Evolutionary conservation across 2,113 vertebrate species (phyloP).

Genomic region (Thomomys bottae): DNA sequence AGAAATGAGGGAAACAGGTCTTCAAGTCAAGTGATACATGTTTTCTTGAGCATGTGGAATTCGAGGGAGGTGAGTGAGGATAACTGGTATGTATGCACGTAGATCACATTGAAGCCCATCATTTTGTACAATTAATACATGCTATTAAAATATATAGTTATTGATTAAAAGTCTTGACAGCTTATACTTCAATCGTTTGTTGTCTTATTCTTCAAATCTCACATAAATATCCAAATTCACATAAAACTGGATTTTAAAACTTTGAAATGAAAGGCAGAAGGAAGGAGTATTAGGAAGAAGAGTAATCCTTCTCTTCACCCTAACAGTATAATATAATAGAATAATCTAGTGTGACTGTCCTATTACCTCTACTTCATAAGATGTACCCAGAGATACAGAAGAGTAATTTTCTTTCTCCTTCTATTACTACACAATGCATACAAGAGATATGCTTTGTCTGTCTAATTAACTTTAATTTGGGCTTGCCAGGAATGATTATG

Average conservation of each 20-base stretch:
- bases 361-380: accelerated
- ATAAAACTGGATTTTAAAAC: not conserved
- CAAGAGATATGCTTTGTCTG: not conserved
- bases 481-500: not conserved
- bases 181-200: not conserved
- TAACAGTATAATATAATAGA: no score
- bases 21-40: not conserved
- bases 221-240: not conserved
- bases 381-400: not conserved
- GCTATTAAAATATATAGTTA: not conserved
- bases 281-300: not conserved
- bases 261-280: not conserved
- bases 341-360: not conserved
- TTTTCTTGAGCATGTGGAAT: not conserved
- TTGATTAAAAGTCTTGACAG: not conserved
- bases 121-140: not conserved
- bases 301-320: not conserved
- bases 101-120: not conserved
- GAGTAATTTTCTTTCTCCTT: not conserved
- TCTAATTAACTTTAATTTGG: not conserved
- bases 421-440: not conserved
- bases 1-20: not conserved
- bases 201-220: not conserved
- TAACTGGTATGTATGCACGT: not conserved
- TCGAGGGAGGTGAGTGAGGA: not conserved